These are phyloP conservation scores for Marmota monax DNA, from an alignment of 2,113 vertebrate genomes.

Conservation along the genomic window DNA sequence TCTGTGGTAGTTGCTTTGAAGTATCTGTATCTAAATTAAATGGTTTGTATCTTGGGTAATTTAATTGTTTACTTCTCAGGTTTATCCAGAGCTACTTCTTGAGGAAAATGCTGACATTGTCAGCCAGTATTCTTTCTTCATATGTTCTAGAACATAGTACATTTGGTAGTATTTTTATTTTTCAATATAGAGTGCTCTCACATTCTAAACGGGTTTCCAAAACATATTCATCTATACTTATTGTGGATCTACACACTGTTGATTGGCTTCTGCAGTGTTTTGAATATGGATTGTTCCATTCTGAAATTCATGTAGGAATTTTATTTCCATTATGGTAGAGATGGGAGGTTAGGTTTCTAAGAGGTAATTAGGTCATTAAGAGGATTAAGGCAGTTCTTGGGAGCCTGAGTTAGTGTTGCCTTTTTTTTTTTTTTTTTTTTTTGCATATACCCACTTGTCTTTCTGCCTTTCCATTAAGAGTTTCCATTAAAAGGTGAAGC, in stretches of 20 bases:
- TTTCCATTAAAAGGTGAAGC: too few species aligned
- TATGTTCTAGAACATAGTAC: neutral
- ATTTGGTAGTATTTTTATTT: constrained; percentile 38
- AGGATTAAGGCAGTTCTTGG: neutral
- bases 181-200: neutral
- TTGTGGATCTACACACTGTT: neutral
- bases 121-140: neutral
- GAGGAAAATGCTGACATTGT: constrained; percentile 16
- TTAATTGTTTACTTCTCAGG: neutral
- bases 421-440: neutral
- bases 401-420: neutral
- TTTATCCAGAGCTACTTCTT: neutral
- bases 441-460: too few species aligned
- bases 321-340: neutral
- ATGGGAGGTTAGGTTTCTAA: neutral
- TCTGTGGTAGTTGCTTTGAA: neutral
- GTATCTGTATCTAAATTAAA: neutral
- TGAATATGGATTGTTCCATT: neutral
- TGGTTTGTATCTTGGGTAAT: neutral
- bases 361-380: neutral
- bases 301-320: neutral
- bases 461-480: too few species aligned
- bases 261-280: neutral
- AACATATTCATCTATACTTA: neutral
- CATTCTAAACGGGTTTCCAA: neutral